phyloP scores from a whole-genome alignment of 30 jellyfish, hydroid and myxozoan genomes.

The Hydra vulgaris region DNA sequence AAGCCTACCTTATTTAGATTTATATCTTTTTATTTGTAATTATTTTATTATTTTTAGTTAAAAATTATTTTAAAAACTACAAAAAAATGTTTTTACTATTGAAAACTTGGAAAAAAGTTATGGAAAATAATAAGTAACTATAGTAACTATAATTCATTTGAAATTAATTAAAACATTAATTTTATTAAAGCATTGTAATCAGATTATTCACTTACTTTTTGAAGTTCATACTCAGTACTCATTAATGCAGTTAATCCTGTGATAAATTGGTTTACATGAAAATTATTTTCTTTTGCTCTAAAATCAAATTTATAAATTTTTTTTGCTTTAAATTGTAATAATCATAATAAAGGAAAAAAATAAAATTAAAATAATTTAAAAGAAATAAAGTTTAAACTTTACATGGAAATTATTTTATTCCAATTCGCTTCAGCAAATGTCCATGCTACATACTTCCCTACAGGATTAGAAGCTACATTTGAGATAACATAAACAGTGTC shows the following conservation, averaged over 20 bases:
- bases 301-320: neutral
- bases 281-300: conserved; percentile 74
- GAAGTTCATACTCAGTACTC: conserved; percentile 58
- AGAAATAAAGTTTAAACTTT: neutral
- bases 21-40: no score
- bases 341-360: neutral
- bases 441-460: conserved; percentile 82
- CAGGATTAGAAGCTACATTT: conserved; percentile 40
- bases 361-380: neutral
- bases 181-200: no score
- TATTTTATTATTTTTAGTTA: no score
- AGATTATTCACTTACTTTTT: conserved; percentile 31
- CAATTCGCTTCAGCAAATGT: conserved; percentile 74
- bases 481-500: conserved; percentile 91
- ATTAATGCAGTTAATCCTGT: conserved; percentile 59
- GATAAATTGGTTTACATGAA: conserved; percentile 66
- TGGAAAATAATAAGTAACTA: no score
- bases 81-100: no score
- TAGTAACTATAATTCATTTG: no score
- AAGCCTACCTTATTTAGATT: no score
- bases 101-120: no score
- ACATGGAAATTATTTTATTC: conserved; percentile 71
- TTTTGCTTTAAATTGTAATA: neutral
- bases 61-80: no score
- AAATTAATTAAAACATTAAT: no score